Evolutionary conservation across 2,888 invertebrate species (phyloP), one percentile per base, ranked within the genome.

Genomic region (Cosmorhoe ocellata): DNA sequence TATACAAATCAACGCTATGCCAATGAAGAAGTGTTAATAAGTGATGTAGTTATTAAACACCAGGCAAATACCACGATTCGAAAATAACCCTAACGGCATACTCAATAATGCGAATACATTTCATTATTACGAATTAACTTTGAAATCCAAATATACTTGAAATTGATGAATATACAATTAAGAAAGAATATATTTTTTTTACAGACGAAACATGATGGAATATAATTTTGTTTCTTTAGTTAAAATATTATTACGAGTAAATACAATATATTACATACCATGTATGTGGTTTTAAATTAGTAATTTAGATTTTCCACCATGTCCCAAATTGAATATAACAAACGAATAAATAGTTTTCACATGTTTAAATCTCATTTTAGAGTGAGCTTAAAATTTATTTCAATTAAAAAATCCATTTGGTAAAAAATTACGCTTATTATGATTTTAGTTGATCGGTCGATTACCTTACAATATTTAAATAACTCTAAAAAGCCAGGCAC

Each of bases 401-500:
- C 7, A 30, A 28, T 5, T 32, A 32, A 32, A 10, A 32, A 8
- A 7, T 12, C 4, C 10, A 30, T 30, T 31, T 24, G 3, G 11
- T 31, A 22, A 37, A 37, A 33, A 36, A 37, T 6, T 22, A 11
- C 13, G 3, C 11, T 26, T 18, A 56, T 33, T 60, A 74, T 74
- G 77, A 73, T 75, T 76, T 69, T 69, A 69, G 10, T 36, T 40
- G 13, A 24, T 24, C 24, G 6, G 24, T 24, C 7, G 3, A 24
- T 18, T 7, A 24, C 7, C 24, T 24, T 24, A 24, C 18, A 47
- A 47, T 48, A 52, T 40, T 56, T 47, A 66, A 52, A 66, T 60
- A 62, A 51, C 61, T 77, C 74, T 71, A 71, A 56, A 24, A 80
- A 79, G 79, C 79, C 75, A 80, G 80, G 82, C 82, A 83, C 79